Conservation (phyloP, 2,888 invertebrate species). For the Erebia epiphron region DNA sequence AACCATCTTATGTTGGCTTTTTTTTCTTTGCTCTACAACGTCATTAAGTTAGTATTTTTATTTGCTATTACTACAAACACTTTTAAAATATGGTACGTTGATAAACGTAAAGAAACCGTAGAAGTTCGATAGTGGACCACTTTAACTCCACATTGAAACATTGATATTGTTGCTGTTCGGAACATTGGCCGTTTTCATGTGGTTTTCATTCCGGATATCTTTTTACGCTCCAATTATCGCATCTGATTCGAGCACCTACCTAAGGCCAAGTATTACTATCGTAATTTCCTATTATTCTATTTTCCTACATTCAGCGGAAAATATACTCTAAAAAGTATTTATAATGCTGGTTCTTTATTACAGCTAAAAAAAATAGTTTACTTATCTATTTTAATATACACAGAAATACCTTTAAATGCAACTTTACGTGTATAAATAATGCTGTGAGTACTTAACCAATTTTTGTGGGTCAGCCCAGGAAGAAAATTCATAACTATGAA, state of each 20-base stretch:
- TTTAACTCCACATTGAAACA: conserved; percentile 28
- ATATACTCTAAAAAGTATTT: neutral
- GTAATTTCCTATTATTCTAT: neutral
- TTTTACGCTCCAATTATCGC: conserved; percentile 33
- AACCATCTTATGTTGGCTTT: too few species aligned
- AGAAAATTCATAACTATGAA: too few species aligned
- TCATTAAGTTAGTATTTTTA: too few species aligned
- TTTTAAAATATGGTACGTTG: neutral
- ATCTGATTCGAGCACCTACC: conserved; percentile 22
- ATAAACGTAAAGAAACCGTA: neutral
- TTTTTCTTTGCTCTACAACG: too few species aligned
- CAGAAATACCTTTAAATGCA: too few species aligned
- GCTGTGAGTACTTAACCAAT: too few species aligned
- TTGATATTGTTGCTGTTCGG: conserved; percentile 25
- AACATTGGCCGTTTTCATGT: conserved; percentile 18
- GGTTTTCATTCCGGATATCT: conserved; percentile 33
- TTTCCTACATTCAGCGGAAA: neutral
- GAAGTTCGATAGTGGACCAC: neutral
- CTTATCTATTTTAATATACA: too few species aligned
- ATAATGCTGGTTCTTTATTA: too few species aligned
- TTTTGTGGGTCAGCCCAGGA: too few species aligned
- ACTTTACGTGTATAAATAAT: too few species aligned
- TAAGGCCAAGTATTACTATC: neutral
- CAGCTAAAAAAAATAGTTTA: too few species aligned
- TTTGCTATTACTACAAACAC: neutral